These are phyloP conservation scores for Parelbella ahira DNA, from an alignment of 2,888 invertebrate species.

Conservation along the genomic window DNA sequence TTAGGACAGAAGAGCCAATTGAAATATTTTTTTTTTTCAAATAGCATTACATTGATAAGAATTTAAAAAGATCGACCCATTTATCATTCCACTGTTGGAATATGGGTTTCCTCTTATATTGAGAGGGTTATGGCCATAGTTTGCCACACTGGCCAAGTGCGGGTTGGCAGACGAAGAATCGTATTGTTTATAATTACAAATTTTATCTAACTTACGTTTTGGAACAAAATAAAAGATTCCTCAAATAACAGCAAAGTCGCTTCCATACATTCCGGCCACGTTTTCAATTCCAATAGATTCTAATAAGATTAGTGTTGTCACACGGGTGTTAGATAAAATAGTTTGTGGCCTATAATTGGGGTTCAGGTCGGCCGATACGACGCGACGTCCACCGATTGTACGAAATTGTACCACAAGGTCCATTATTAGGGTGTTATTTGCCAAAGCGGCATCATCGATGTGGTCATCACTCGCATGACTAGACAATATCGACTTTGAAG, in stretches of 20 bases:
- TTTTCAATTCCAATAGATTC: slow-evolving; percentile 76
- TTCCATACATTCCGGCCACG: slow-evolving; percentile 38
- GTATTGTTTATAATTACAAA: too few relatives aligned
- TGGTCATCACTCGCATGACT: slow-evolving; percentile 79
- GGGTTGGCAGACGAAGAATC: too few relatives aligned
- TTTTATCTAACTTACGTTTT: too few relatives aligned
- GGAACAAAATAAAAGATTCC: too few relatives aligned
- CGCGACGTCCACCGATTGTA: neutral
- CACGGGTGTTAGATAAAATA: slow-evolving; percentile 78
- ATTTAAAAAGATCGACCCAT: too few relatives aligned
- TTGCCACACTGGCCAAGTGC: too few relatives aligned
- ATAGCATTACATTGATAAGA: too few relatives aligned
- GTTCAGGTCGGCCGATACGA: slow-evolving; percentile 48
- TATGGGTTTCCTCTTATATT: too few relatives aligned
- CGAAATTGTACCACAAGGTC: slow-evolving; percentile 6
- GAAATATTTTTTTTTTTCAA: too few relatives aligned
- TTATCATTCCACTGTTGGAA: too few relatives aligned
- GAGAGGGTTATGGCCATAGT: too few relatives aligned
- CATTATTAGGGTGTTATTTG: slow-evolving; percentile 40
- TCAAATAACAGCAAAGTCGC: neutral
- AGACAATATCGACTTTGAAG: slow-evolving; percentile 74
- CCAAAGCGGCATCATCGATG: slow-evolving; percentile 36
- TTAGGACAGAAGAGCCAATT: too few relatives aligned
- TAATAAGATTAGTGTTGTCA: slow-evolving; percentile 78
- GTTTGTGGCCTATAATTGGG: slow-evolving; percentile 79